Conservation (phyloP, 2,113 vertebrate genomes). For the Dromaius novaehollandiae region DNA sequence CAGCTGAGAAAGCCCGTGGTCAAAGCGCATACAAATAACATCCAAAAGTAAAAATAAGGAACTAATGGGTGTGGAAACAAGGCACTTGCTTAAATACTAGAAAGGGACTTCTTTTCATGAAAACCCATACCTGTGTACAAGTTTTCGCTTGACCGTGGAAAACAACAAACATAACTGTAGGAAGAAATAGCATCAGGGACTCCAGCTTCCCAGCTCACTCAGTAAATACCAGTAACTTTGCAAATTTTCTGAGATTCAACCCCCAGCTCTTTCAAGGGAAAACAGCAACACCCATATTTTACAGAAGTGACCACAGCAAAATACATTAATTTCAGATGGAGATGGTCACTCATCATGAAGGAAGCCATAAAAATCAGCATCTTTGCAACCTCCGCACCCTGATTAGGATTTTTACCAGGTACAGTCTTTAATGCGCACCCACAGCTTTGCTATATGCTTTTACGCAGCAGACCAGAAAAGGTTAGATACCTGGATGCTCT, state of each 20-base stretch:
- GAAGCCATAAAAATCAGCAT: too few relatives aligned
- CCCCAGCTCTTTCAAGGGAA: neutral
- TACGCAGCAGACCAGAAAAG: fast-evolving
- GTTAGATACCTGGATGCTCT: neutral
- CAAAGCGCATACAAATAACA: neutral
- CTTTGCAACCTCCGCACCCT: neutral
- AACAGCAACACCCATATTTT: neutral
- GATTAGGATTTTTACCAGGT: neutral
- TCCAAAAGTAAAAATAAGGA: neutral
- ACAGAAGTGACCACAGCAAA: neutral
- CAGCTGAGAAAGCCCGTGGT: neutral
- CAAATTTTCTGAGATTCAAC: neutral
- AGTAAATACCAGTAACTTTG: neutral
- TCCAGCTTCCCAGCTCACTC: neutral
- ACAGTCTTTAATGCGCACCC: neutral
- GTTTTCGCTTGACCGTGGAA: neutral
- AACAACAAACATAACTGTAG: neutral
- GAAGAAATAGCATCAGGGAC: neutral
- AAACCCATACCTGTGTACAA: neutral
- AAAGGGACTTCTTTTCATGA: neutral
- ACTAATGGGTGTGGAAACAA: neutral
- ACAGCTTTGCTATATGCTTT: neutral
- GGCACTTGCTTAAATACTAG: neutral
- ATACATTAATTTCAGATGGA: neutral
- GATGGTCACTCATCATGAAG: neutral